A percentile compares a stretch with the other conserved stretches of the same genome.
phyloP scores from a whole-genome alignment of 2,888 invertebrate species.

The Pharmacophagus antenor region DNA sequence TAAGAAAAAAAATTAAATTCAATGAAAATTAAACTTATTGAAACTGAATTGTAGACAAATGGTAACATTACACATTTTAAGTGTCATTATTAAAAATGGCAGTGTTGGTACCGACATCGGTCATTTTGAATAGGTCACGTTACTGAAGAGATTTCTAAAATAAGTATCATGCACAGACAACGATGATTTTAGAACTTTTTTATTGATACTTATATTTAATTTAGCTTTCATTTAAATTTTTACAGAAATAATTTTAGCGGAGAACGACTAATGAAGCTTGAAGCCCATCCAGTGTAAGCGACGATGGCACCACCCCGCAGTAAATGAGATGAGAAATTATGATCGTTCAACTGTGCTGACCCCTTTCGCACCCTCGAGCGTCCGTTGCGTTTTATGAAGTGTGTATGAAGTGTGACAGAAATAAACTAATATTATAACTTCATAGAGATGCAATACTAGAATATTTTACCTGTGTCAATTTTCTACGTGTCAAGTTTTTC shows the following conservation, averaged over 20 bases:
- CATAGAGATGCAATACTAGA: background rate
- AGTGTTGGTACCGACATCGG: no score
- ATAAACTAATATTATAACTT: constrained; percentile 1
- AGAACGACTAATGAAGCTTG: constrained; percentile 55
- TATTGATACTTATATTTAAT: constrained; percentile 2
- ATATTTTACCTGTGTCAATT: background rate
- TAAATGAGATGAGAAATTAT: constrained; percentile 76
- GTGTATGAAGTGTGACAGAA: constrained; percentile 20
- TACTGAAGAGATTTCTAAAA: no score
- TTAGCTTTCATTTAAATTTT: constrained; percentile 16
- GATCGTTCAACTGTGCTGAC: constrained; percentile 69
- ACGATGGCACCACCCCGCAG: constrained; percentile 47
- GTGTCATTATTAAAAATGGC: no score
- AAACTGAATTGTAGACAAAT: no score
- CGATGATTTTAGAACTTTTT: background rate
- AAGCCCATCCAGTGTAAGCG: constrained; percentile 64
- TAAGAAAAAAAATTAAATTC: no score
- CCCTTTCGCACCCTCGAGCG: constrained; percentile 65
- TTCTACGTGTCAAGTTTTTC: background rate
- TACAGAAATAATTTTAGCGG: constrained; percentile 10
- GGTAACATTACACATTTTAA: no score
- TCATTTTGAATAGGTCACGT: no score
- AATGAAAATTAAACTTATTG: no score
- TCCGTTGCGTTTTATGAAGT: constrained; percentile 46
- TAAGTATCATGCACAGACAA: no score